A percentile compares a stretch with the other conserved stretches of the same genome.
phyloP scores from a whole-genome alignment of 1,140 invertebrate genomes.

The Chrysopa pallens region DNA sequence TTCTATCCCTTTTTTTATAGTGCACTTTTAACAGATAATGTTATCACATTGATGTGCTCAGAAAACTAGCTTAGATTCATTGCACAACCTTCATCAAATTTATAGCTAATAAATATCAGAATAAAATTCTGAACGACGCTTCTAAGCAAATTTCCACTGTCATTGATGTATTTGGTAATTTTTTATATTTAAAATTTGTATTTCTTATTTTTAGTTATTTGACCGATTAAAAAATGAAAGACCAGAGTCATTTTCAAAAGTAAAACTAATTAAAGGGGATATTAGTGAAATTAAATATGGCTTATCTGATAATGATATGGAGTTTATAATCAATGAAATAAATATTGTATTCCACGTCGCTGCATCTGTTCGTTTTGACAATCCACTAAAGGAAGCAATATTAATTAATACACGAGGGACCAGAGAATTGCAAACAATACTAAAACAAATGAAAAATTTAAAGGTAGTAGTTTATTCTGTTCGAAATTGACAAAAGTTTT shows the following conservation, averaged over 20 bases:
- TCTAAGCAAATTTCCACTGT: no score
- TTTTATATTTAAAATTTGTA: conserved; percentile 2
- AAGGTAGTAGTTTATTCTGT: conserved; percentile 16
- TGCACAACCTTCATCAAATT: no score
- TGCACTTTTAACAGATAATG: no score
- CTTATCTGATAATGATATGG: conserved; percentile 25
- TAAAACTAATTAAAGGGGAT: conserved; percentile 71
- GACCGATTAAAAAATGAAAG: conserved; percentile 57
- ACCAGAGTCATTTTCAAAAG: conserved; percentile 61
- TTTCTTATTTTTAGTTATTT: conserved; percentile 45
- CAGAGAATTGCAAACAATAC: conserved; percentile 7
- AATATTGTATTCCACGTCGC: conserved; percentile 44
- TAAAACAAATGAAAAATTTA: conserved; percentile 18
- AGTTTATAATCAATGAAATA: conserved; percentile 26
- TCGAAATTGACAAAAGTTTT: no score
- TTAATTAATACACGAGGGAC: conserved; percentile 9
- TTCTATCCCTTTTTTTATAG: no score
- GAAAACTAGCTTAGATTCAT: no score
- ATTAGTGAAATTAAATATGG: conserved; percentile 70
- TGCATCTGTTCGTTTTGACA: conserved; percentile 27
- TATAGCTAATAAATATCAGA: no score
- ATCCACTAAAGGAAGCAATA: conserved; percentile 7
- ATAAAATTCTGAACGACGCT: no score
- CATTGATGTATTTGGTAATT: no score
- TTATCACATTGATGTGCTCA: no score